Conservation (phyloP, 2,113 vertebrate species). For the Protobothrops flavoviridis region DNA sequence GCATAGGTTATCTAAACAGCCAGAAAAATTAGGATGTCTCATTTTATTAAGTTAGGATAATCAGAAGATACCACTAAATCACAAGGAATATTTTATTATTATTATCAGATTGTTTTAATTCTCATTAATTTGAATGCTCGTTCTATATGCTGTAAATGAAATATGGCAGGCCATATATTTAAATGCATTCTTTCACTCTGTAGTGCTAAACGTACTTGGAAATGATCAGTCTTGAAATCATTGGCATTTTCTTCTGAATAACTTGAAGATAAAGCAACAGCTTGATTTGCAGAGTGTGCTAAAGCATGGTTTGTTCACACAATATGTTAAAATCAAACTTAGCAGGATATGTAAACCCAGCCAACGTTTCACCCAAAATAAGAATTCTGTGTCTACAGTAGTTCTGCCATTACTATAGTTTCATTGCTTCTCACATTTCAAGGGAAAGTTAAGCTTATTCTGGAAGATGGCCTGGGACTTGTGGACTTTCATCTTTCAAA, state of each 20-base stretch:
- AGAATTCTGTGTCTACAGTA: neutral
- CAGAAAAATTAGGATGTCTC: neutral
- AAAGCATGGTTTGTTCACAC: neutral
- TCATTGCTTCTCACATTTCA: slow-evolving; percentile 30
- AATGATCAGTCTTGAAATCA: neutral
- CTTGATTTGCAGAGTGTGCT: neutral
- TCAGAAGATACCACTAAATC: neutral
- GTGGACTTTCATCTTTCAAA: slow-evolving; percentile 89
- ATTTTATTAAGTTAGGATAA: neutral
- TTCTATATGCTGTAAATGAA: neutral
- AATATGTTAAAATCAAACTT: neutral
- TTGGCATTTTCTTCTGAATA: neutral
- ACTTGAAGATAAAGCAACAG: too few relatives aligned
- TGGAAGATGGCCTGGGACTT: slow-evolving; percentile 79
- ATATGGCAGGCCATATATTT: neutral
- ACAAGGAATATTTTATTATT: neutral
- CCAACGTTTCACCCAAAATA: neutral
- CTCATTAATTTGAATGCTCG: neutral
- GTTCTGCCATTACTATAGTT: neutral
- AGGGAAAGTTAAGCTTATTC: slow-evolving; percentile 80
- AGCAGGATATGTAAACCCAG: neutral
- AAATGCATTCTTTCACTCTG: neutral
- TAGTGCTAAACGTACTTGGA: neutral
- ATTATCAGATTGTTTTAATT: neutral
- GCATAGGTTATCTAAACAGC: neutral